A percentile compares a stretch with the other conserved stretches of the same genome.
Conservation (phyloP, 2,113 vertebrate genomes). For the Sarotherodon lohbergeri region DNA sequence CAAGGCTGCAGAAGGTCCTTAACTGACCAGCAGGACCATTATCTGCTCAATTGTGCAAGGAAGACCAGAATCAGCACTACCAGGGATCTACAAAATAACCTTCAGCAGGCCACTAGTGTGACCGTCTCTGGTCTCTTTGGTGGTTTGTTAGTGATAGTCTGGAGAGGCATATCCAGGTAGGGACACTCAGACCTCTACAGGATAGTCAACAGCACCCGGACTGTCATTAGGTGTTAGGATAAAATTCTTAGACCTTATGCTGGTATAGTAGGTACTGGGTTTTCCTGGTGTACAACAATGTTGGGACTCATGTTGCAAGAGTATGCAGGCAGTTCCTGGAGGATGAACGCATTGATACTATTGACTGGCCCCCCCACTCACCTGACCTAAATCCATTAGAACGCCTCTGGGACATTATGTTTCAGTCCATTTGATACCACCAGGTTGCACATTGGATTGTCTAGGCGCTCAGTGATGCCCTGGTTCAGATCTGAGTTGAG, state of each 20-base stretch:
- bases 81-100: not conserved
- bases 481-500: not conserved
- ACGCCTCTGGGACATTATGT: not conserved
- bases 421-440: not conserved
- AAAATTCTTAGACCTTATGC: not conserved
- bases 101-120: not conserved
- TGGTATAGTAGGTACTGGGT: not conserved
- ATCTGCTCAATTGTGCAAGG: not conserved
- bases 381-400: not conserved
- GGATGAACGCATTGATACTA: not conserved
- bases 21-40: not conserved
- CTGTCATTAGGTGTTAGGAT: not conserved
- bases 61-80: not conserved
- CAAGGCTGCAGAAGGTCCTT: not conserved
- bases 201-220: not conserved
- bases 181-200: not conserved
- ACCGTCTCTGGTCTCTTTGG: not conserved
- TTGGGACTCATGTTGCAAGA: not conserved
- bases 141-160: not conserved
- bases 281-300: not conserved
- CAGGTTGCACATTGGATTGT: not conserved
- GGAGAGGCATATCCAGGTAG: not conserved
- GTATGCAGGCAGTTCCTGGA: not conserved
- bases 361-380: not conserved
- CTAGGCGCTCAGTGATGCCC: not conserved